These are phyloP conservation scores for Mythimna vitellina DNA, from an alignment of 2,888 invertebrate species.

Conservation along the genomic window DNA sequence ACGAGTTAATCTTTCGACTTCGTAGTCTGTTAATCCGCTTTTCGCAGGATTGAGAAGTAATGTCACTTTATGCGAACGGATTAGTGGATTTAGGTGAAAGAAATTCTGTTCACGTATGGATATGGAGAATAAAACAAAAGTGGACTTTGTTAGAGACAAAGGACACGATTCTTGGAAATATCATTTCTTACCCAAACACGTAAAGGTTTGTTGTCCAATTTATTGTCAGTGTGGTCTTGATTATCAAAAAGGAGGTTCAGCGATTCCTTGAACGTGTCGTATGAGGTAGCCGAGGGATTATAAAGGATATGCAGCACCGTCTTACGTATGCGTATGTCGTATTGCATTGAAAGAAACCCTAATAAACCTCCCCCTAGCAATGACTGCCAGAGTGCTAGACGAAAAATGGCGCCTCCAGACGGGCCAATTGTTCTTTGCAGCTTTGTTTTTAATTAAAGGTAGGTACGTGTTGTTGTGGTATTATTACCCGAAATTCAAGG, in stretches of 20 bases:
- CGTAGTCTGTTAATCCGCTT: conserved; percentile 10
- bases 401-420: conserved; percentile 44
- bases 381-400: conserved; percentile 33
- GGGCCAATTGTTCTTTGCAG: conserved; percentile 36
- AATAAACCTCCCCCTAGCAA: conserved; percentile 34
- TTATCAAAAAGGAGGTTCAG: conserved; percentile 31
- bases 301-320: conserved; percentile 16
- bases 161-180: conserved; percentile 38
- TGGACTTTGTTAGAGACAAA: conserved; percentile 15
- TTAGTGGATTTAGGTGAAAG: conserved; percentile 26
- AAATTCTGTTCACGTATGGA: conserved; percentile 36
- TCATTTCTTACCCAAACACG: conserved; percentile 32
- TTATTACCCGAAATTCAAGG: conserved; percentile 3
- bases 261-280: conserved; percentile 8
- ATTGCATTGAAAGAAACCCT: conserved; percentile 31
- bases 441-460: conserved; percentile 45
- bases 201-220: conserved; percentile 32
- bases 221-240: conserved; percentile 31
- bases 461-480: conserved; percentile 7
- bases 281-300: conserved; percentile 17
- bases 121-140: conserved; percentile 9
- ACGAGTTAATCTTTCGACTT: conserved; percentile 34
- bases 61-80: conserved; percentile 10
- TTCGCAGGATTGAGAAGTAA: conserved; percentile 14
- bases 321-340: conserved; percentile 15